Base-by-base conservation (phyloP, 2,888 invertebrate species). In the Caenorhabditis imperialis region DNA sequence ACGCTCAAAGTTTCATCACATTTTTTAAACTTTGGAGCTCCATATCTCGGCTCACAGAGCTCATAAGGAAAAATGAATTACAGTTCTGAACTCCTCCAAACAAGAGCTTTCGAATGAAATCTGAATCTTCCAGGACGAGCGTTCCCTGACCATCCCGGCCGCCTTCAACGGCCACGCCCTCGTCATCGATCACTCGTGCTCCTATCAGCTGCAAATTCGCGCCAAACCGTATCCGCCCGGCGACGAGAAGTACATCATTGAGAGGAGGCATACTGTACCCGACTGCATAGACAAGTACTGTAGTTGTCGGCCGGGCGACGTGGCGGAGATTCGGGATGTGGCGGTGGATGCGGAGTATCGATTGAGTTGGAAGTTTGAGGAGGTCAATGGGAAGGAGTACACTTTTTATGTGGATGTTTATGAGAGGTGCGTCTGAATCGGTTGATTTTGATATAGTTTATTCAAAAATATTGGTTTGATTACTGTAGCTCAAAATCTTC, bases 191-290 rank as follows among this genome's bases (percentile, higher is more conserved):
- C 78, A 78, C 40, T 67, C 62, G 3, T 81, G 81, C 44, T 57
- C 70, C 6, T 84, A 79, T 61, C 51, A 60, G 30, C 45, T 82
- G 16, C 77, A 80, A 47, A 77, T 84, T 51, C 78, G 75, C 23
- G 81, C 84, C 3, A 81, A 74, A 55, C 84, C 84, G 12, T 83
- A 84, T 72, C 82, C 82, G 22, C 79, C 75, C 3, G 77, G 70
- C 8, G 80, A 82, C 40, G 58, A 71, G 14, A 62, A 63, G 22
- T 80, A 72, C 37, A 72, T 73, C 12, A 54, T 73, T 10, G 69
- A 72, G 10, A 42, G 37, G 7, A 44, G 61, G 8, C 74, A 82
- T 69, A 78, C 75, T 0, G 82, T 84, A 40, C 82, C 82, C 1
- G 73, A 76, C 8, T 84, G 84, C 44, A 76, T 84, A 14, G 75